Evolutionary conservation across 2,888 invertebrate species (phyloP), one percentile per base, ranked within the genome.

Genomic region (Suillia variegata): DNA sequence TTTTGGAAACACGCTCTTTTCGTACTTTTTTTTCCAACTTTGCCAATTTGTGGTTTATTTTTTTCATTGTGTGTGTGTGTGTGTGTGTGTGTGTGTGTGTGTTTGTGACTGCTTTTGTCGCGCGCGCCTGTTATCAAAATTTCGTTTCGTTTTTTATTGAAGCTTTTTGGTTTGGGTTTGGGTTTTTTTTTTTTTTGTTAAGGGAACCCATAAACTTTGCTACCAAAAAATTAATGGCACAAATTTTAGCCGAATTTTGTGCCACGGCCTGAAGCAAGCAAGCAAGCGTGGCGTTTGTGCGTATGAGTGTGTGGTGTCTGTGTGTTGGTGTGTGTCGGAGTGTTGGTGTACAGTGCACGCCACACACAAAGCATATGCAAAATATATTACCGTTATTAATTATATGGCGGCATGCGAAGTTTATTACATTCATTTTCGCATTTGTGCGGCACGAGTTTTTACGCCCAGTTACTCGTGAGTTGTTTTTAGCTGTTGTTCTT

Each of bases 331-430:
- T n/a, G n/a, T n/a, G n/a, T n/a, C n/a, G n/a, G n/a, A n/a, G n/a
- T n/a, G n/a, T n/a, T n/a, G n/a, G n/a, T n/a, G n/a, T n/a, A n/a
- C n/a, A n/a, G n/a, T n/a, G n/a, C n/a, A n/a, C n/a, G n/a, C n/a
- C n/a, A n/a, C n/a, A n/a, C n/a, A n/a, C 48, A 12, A 4, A 22
- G 12, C 54, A 53, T 42, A 54, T 66, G 67, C 64, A 64, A 66
- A 68, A 68, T 65, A 65, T 65, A 68, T 68, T 65, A 66, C 67
- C 66, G 63, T 69, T 69, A 69, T 69, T 69, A 69, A 67, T 69
- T 66, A 67, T 67, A 64, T 63, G 63, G 62, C 67, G 64, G 65
- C 69, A 69, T 67, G 69, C 69, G 62, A 69, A 59, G 59, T 61
- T 65, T 62, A 63, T 64, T 62, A 64, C 61, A 65, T 60, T 62